Base-by-base conservation (phyloP, 1,140 invertebrate species). In the Micrasema longulum region DNA sequence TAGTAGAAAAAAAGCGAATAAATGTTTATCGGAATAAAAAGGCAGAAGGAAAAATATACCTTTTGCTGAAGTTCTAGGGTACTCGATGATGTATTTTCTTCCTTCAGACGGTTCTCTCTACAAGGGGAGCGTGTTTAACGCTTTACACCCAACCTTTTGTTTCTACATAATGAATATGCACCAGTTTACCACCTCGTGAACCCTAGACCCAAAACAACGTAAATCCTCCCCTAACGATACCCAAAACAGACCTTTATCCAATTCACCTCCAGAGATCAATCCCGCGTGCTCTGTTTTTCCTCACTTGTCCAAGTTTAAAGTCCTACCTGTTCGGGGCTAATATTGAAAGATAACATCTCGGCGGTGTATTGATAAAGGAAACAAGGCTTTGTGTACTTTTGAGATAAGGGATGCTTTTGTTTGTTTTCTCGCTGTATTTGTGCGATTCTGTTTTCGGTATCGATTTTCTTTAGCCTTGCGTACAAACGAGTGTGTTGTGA, bases 111-210 rank as follows among this genome's bases (percentile, higher is more conserved):
- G 43, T 38, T 63, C 60, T 26, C 43, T 45, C 26, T 63, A 63
- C 60, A 63, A 63, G 71, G 70, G 70, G 60, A 66, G 69, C 70
- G 70, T 75, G 73, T 75, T 75, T 75, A 75, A 75, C 70, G 73
- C 70, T 72, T 75, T 72, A 75, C 73, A 75, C 70, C 73, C 73
- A 73, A 71, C 74, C 70, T 76, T 75, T 76, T 76, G 74, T 76
- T 71, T 72, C 71, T 31, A 72, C 71, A 76, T 76, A 76, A 76
- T 76, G 74, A 76, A 76, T 76, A 76, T 72, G 71, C 74, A 76
- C 74, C 74, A 70, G 74, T 76, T 76, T 76, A 76, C 74, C 74
- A 76, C 74, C 74, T 76, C 71, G 16, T 12, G 45, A 7, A 16
- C 20, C 14, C 47, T 16, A n/a, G 14, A 36, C 4, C 22, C 70